These are phyloP conservation scores for Andrena cerasifolii DNA, from an alignment of 1,140 invertebrate species.

Conservation along the genomic window DNA sequence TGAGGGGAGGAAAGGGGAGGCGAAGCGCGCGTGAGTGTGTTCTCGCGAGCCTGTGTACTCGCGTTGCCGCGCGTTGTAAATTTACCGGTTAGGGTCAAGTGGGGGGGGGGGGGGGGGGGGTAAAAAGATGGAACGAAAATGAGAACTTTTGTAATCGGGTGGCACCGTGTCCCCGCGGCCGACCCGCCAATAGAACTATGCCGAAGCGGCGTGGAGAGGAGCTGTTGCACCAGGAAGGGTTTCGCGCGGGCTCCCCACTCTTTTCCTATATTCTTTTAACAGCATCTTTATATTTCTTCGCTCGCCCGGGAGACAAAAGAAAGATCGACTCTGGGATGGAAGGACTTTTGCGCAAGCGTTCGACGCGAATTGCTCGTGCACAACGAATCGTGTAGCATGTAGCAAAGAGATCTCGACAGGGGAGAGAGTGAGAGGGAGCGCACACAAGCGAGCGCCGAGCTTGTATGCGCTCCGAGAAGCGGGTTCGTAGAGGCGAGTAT, in stretches of 20 bases:
- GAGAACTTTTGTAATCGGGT: constrained; percentile 6
- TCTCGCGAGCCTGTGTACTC: constrained; percentile 36
- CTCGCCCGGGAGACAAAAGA: too few species aligned
- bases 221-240: background rate
- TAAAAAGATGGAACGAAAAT: constrained; percentile 40
- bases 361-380: constrained; percentile 21
- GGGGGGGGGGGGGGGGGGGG: too few species aligned
- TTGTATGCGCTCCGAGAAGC: constrained; percentile 42
- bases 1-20: constrained; percentile 17
- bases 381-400: constrained; percentile 59
- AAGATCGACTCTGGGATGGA: constrained; percentile 25
- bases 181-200: background rate
- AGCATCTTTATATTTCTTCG: too few species aligned
- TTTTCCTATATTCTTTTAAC: background rate
- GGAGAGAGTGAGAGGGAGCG: constrained; percentile 56
- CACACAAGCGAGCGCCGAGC: constrained; percentile 26
- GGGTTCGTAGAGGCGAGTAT: constrained; percentile 56
- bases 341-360: constrained; percentile 28
- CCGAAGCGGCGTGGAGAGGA: background rate
- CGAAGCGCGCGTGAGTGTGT: constrained; percentile 25
- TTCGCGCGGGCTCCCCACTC: background rate
- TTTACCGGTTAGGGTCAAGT: constrained; percentile 56
- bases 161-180: background rate
- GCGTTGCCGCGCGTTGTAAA: constrained; percentile 49
- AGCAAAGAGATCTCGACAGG: constrained; percentile 53